A percentile compares a stretch with the other conserved stretches of the same genome.
These are phyloP conservation scores for Setophaga kirtlandii DNA, from an alignment of 2,113 vertebrate species.

Conservation along the genomic window DNA sequence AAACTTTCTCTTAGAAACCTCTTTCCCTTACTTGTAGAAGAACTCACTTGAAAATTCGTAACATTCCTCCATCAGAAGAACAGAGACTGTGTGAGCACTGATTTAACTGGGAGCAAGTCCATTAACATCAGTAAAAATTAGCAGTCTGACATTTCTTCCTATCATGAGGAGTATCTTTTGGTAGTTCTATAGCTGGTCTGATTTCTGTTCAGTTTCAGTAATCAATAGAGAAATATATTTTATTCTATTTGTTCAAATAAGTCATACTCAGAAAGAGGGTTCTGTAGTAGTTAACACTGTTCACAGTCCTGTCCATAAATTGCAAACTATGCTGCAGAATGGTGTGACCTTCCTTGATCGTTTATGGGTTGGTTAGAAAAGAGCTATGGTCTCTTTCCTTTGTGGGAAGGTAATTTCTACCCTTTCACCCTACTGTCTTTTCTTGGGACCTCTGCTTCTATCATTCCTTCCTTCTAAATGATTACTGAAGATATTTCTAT, in stretches of 20 bases:
- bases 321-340: background rate
- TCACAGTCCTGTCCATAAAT: background rate
- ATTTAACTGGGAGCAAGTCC: background rate
- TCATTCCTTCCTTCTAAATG: background rate
- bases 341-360: background rate
- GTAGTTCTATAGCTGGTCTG: background rate
- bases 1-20: background rate
- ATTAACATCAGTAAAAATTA: background rate
- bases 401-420: background rate
- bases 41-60: background rate
- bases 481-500: background rate
- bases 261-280: background rate
- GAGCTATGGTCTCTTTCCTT: background rate
- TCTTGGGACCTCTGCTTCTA: background rate
- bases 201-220: background rate
- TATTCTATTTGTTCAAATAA: background rate
- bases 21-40: background rate
- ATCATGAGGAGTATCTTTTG: accelerated
- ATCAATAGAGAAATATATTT: background rate
- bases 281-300: background rate
- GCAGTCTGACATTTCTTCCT: background rate
- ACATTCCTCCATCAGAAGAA: background rate
- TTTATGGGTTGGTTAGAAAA: background rate
- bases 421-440: background rate
- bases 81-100: background rate